Conservation (phyloP, 2,888 invertebrate species). For the Euspilapteryx auroguttella region DNA sequence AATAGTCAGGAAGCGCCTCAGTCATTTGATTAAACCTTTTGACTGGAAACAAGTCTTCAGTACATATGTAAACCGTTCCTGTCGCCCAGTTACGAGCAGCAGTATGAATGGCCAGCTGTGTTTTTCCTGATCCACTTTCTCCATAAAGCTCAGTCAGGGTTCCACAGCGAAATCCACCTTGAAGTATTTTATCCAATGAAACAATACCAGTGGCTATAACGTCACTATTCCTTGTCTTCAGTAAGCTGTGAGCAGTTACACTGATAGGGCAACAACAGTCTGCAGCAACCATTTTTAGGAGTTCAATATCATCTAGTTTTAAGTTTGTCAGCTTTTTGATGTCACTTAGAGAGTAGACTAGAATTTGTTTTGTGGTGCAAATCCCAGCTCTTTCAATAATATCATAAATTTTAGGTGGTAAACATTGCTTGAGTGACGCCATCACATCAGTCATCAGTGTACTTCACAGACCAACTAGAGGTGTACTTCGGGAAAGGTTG, state of each 20-base stretch:
- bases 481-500: too few species aligned
- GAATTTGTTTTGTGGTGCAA: constrained; percentile 26
- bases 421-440: constrained; percentile 6
- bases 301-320: constrained; percentile 21
- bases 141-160: constrained; percentile 80
- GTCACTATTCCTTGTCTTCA: not conserved
- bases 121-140: constrained; percentile 81
- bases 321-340: constrained; percentile 36
- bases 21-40: constrained; percentile 41
- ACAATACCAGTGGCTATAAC: constrained; percentile 57
- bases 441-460: too few species aligned
- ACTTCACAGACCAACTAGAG: too few species aligned
- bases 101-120: constrained; percentile 76
- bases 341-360: constrained; percentile 28
- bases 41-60: constrained; percentile 68
- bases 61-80: constrained; percentile 71
- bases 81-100: constrained; percentile 65
- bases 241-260: constrained; percentile 2
- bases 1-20: constrained; percentile 13
- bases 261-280: constrained; percentile 16
- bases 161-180: constrained; percentile 69
- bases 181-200: constrained; percentile 59
- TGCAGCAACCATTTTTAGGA: constrained; percentile 26
- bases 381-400: constrained; percentile 27
- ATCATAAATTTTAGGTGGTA: constrained; percentile 28